These are phyloP conservation scores for Archaeoteleia sp. DNA, from an alignment of 2,888 invertebrate species.

Conservation along the genomic window DNA sequence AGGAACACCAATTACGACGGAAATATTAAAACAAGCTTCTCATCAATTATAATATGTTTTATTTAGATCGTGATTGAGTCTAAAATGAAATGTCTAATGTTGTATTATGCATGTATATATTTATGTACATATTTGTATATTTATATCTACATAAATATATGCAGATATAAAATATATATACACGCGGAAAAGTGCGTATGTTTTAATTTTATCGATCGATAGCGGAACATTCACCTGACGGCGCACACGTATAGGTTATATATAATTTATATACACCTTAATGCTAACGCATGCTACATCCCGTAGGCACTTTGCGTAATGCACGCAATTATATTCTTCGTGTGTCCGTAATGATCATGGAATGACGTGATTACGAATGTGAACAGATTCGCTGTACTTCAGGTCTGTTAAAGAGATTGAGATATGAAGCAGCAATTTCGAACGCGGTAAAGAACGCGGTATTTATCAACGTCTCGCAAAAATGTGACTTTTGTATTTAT, in stretches of 20 bases:
- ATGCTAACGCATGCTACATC: constrained; percentile 32
- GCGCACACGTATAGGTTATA: constrained; percentile 34
- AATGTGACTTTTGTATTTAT: no score
- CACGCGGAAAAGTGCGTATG: not conserved
- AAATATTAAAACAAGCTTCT: constrained; percentile 31
- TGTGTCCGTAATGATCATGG: constrained; percentile 36
- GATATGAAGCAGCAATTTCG: constrained; percentile 19
- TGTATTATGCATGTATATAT: no score
- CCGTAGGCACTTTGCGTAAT: constrained; percentile 44
- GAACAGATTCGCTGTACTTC: constrained; percentile 25
- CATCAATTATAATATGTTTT: no score
- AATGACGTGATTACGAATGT: constrained; percentile 37
- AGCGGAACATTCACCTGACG: constrained; percentile 28
- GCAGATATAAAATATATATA: not conserved
- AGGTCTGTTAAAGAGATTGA: constrained; percentile 17
- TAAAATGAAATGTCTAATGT: no score
- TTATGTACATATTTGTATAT: no score
- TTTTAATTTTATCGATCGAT: constrained; percentile 40
- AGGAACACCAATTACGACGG: no score
- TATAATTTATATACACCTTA: constrained; percentile 43
- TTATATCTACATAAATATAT: no score
- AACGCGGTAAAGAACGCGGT: constrained; percentile 22
- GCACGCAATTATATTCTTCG: constrained; percentile 44
- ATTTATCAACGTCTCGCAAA: no score
- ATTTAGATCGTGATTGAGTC: no score